phyloP scores from a whole-genome alignment of 2,113 vertebrate genomes.

The Neolamprologus caudopunctatus region DNA sequence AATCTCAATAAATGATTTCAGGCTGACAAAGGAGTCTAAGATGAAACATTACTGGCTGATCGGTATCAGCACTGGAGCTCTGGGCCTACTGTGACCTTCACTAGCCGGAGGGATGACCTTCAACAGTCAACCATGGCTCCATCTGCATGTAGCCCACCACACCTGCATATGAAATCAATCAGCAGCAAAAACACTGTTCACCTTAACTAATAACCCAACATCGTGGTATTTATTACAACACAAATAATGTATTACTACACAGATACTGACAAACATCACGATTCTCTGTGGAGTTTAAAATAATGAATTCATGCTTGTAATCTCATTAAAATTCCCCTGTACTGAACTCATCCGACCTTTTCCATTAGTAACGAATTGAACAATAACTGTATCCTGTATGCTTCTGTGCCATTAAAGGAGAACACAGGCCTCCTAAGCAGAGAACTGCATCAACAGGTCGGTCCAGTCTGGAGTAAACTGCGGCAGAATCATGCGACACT shows the following conservation, averaged over 20 bases:
- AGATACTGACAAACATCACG: not conserved
- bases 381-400: not conserved
- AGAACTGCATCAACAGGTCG: constrained; percentile 42
- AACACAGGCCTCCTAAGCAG: not conserved
- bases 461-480: constrained; percentile 32
- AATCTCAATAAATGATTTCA: not conserved
- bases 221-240: not conserved
- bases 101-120: constrained; percentile 42
- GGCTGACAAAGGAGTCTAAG: not conserved
- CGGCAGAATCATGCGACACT: constrained; percentile 38
- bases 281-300: not conserved
- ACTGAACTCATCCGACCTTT: not conserved
- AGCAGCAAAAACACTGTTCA: not conserved
- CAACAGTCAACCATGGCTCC: constrained; percentile 9
- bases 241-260: not conserved
- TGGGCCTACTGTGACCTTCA: constrained; percentile 42
- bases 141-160: not conserved
- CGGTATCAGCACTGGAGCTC: not conserved
- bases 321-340: not conserved
- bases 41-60: not conserved
- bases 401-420: not conserved
- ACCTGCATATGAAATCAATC: not conserved
- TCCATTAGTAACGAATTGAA: not conserved
- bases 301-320: not conserved
- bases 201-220: not conserved